A percentile compares a stretch with the other conserved stretches of the same genome.
These are phyloP conservation scores for Erebia palarica DNA, from an alignment of 2,888 invertebrate species.

Conservation along the genomic window DNA sequence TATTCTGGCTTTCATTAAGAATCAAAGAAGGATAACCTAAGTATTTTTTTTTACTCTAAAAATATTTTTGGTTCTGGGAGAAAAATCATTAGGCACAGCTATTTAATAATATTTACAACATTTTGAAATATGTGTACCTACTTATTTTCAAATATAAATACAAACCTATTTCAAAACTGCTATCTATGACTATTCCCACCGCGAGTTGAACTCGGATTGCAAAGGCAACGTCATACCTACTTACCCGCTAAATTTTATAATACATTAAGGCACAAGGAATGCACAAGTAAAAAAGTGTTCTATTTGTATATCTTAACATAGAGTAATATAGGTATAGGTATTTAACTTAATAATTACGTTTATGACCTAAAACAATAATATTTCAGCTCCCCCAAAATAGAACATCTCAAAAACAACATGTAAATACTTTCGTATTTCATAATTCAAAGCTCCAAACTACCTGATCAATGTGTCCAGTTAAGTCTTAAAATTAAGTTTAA, in stretches of 20 bases:
- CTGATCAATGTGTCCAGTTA: slow-evolving; percentile 14
- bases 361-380: background rate
- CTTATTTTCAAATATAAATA: background rate
- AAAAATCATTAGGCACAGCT: too few species aligned
- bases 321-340: background rate
- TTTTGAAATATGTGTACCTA: too few species aligned
- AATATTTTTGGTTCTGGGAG: too few species aligned
- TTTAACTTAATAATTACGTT: too few species aligned
- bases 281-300: slow-evolving; percentile 51
- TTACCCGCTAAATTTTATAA: slow-evolving; percentile 8
- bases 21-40: too few species aligned
- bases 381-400: background rate
- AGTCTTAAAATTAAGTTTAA: slow-evolving; percentile 32
- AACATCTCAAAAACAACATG: too few species aligned
- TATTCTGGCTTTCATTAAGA: too few species aligned
- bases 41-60: too few species aligned
- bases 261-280: slow-evolving; percentile 77
- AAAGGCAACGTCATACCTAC: slow-evolving; percentile 6
- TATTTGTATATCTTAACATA: background rate
- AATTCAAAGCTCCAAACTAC: too few species aligned
- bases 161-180: background rate
- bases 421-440: background rate
- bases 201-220: background rate
- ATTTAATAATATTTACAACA: too few species aligned
- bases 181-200: background rate